Evolutionary conservation across 1,140 invertebrate genomes (phyloP).

Genomic region (Heterodera schachtii): DNA sequence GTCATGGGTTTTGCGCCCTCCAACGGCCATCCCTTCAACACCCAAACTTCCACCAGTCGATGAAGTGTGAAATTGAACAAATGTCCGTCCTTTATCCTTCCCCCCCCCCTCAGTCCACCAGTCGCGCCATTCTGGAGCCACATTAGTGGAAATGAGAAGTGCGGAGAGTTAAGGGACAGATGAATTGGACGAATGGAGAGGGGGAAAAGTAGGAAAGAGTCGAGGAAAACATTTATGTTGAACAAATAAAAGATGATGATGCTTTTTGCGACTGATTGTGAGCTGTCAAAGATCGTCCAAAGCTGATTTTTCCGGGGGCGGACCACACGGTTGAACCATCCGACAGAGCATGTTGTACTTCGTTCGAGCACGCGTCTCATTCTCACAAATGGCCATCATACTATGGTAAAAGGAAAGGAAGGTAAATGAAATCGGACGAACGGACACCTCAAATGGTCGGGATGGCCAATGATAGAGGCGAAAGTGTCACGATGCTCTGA

Average conservation of each 20-base stretch:
- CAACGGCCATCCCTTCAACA: too few species aligned
- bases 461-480: conserved; percentile 77
- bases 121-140: neutral
- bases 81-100: neutral
- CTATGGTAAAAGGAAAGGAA: conserved; percentile 54
- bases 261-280: neutral
- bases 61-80: neutral
- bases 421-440: conserved; percentile 74
- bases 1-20: neutral
- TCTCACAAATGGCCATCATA: conserved; percentile 85
- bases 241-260: too few species aligned
- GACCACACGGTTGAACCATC: conserved; percentile 97
- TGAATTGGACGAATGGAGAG: neutral
- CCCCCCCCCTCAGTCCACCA: neutral
- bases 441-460: conserved; percentile 72
- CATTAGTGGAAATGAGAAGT: neutral
- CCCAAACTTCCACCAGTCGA: neutral
- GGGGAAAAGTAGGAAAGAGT: too few species aligned
- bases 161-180: neutral
- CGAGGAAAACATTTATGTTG: too few species aligned
- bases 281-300: conserved; percentile 40
- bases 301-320: conserved; percentile 82
- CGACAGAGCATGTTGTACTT: conserved; percentile 95
- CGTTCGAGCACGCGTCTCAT: conserved; percentile 90
- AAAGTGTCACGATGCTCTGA: conserved; percentile 82